Evolutionary conservation across 2,888 invertebrate genomes (phyloP), one percentile per base, ranked within the genome.

Genomic region (Xylota segnis): DNA sequence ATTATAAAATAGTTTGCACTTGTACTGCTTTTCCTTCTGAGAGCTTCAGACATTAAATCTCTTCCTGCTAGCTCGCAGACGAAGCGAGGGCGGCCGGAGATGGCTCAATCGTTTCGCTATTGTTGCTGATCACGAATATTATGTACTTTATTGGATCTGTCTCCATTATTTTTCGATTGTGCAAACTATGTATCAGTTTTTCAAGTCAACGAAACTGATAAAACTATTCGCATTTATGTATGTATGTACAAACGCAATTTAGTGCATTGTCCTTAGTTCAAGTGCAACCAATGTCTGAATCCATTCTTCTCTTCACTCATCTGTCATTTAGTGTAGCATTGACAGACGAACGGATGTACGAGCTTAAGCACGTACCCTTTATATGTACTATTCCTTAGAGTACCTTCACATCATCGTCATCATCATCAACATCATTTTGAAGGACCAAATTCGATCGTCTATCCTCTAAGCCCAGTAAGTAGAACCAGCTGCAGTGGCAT

Each of bases 361-460:
- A 63, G 54, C 52, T 63, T 45, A 63, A 54, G 65, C 14, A 76
- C 76, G 76, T 66, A 58, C 58, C 66, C 29, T 50, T 58, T 47
- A 14, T 34, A n/a, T 16, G 23, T 37, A 6, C 10, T 10, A 14
- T 27, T 10, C 10, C 16, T n/a, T 9, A 40, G 23, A 54, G 45
- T 34, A 63, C 54, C 16, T 56, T 14, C 9, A 43, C 29, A 43
- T 47, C 37, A 56, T 37, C 23, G 45, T 27, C 37, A 50, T 14
- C 47, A 23, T 75, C 75, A 45, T 66, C 37, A 65, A 43, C 63
- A 65, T 47, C 63, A 43, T 29, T 43, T 37, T 43, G n/a, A 32
- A 63, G 34, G 27, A 56, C 65, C 37, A 32, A 16, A 47, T 54
- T 37, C 56, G 6, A 34, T 14, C 18, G 10, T 58, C 45, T 9